Conservation (phyloP, 2,888 invertebrate genomes). For the Isoperla grammatica region DNA sequence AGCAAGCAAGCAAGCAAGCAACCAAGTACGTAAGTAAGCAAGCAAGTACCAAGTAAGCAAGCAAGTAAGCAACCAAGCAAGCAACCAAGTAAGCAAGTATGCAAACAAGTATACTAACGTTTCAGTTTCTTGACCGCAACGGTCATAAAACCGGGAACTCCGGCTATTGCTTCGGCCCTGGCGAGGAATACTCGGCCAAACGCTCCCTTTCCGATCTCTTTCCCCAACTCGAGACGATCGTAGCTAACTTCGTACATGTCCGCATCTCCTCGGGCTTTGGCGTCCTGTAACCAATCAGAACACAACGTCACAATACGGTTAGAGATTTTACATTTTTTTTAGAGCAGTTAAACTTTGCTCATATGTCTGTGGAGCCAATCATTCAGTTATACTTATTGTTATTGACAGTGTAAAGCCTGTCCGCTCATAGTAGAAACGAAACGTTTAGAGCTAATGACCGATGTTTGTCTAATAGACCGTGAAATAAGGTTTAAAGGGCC, state of each 20-base stretch:
- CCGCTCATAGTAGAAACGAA: no score
- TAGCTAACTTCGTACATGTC: slow-evolving; percentile 29
- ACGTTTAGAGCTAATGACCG: no score
- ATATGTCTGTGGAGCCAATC: neutral
- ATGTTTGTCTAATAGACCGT: no score
- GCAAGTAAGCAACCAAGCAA: no score
- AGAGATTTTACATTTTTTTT: no score
- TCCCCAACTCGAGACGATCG: slow-evolving; percentile 46
- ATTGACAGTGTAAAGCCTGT: no score
- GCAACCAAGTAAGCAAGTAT: no score
- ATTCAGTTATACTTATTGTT: neutral
- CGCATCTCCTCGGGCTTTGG: slow-evolving; percentile 27
- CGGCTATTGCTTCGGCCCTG: slow-evolving; percentile 49
- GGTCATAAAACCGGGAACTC: slow-evolving; percentile 47
- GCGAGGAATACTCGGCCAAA: slow-evolving; percentile 70
- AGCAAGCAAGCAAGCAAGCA: no score
- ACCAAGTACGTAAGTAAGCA: no score
- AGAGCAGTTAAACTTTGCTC: neutral
- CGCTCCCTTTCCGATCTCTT: slow-evolving; percentile 65
- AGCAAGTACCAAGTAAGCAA: no score
- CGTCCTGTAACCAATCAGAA: slow-evolving; percentile 26
- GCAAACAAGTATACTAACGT: slow-evolving; percentile 53
- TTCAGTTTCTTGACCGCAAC: slow-evolving; percentile 72
- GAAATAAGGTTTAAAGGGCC: no score
- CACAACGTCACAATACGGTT: no score